Percentiles rank a stretch among this genome's conserved stretches.
These are phyloP conservation scores for Metacarcinus magister DNA, from an alignment of 2,888 invertebrate species.

Conservation along the genomic window DNA sequence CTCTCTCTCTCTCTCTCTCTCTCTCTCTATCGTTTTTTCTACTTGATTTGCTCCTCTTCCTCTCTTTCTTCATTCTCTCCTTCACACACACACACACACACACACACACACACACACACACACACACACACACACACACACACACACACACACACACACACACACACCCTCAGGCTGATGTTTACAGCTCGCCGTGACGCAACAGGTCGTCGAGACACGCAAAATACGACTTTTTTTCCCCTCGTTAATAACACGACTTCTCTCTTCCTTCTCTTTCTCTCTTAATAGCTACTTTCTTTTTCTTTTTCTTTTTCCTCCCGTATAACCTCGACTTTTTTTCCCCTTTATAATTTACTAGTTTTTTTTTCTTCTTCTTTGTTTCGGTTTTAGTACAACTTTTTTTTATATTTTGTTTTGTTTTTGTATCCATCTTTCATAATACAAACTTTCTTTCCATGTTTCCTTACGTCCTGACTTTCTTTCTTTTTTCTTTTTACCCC, in stretches of 20 bases:
- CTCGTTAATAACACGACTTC: background rate
- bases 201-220: background rate
- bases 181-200: background rate
- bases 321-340: background rate
- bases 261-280: background rate
- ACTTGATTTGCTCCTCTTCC: background rate
- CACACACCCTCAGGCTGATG: background rate
- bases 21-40: background rate
- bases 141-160: conserved; percentile 32
- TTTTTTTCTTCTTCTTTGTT: background rate
- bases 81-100: background rate
- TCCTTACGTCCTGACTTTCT: background rate
- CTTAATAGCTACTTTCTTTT: background rate
- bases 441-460: background rate
- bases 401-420: too few species aligned
- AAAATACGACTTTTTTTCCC: background rate
- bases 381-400: too few species aligned
- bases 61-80: background rate
- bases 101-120: conserved; percentile 39
- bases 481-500: background rate
- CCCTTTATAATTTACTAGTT: background rate
- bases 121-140: conserved; percentile 39
- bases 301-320: background rate
- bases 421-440: background rate
- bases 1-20: conserved; percentile 29